Evolutionary conservation across 2,797 vertebrate genomes (phyloP).

Genomic region (Sitta carolinensis): DNA sequence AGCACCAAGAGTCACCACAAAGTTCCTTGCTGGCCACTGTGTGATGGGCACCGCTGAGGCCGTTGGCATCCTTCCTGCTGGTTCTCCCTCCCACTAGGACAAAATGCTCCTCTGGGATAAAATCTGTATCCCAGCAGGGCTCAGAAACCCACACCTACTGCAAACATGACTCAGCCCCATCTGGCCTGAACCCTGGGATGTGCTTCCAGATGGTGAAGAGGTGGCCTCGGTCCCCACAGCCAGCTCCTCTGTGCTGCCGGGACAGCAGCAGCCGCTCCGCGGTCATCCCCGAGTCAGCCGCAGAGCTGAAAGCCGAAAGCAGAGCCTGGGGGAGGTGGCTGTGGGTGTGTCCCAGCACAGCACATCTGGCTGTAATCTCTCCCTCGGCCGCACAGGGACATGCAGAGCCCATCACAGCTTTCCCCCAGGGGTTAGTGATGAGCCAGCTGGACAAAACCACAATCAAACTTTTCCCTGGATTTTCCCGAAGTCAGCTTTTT

Average conservation of each 20-base stretch:
- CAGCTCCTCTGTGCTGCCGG: not conserved
- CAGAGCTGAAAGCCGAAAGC: not conserved
- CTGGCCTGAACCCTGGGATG: not conserved
- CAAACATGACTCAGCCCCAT: not conserved
- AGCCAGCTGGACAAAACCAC: not conserved
- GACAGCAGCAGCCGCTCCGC: rapidly evolving
- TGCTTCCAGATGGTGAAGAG: not conserved
- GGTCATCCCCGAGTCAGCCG: rapidly evolving
- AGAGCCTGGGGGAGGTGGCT: not conserved
- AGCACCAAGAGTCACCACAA: not conserved
- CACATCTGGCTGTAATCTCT: not conserved
- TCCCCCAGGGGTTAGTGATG: not conserved
- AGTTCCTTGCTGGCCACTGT: not conserved
- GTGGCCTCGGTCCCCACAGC: not conserved
- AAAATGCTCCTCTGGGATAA: not conserved
- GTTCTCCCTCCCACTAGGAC: not conserved
- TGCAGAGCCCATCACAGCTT: not conserved
- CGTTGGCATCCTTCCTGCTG: rapidly evolving
- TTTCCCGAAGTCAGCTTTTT: constrained; percentile 8
- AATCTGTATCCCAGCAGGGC: rapidly evolving
- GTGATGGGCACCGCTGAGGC: not conserved
- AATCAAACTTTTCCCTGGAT: not conserved
- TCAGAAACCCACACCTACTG: not conserved
- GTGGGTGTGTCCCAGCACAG: not conserved
- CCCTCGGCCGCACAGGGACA: not conserved